Conservation (phyloP, 2,888 invertebrate genomes). For the Dicycla oo region DNA sequence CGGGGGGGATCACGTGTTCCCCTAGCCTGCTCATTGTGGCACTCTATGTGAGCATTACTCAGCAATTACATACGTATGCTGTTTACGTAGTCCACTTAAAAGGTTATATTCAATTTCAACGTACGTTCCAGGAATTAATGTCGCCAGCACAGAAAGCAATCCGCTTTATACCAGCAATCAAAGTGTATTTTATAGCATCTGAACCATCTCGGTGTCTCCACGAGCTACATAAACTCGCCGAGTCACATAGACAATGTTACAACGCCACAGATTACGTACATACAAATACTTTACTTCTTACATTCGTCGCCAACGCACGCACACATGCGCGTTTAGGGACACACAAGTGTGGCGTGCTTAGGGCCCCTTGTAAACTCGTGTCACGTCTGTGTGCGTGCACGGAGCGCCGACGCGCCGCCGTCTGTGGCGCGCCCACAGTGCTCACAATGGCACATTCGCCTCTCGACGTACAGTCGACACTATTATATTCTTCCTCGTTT, state of each 20-base stretch:
- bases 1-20: constrained; percentile 4
- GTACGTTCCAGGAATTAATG: constrained; percentile 39
- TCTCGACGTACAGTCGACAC: constrained; percentile 31
- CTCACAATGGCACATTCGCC: constrained; percentile 34
- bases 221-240: constrained; percentile 34
- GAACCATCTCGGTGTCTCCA: constrained; percentile 25
- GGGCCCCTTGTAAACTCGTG: background rate
- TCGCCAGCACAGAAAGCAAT: constrained; percentile 39
- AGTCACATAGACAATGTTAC: constrained; percentile 42
- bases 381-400: constrained; percentile 24
- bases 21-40: background rate
- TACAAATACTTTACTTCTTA: constrained; percentile 13
- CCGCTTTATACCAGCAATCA: constrained; percentile 55
- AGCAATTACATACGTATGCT: constrained; percentile 6
- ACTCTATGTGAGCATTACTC: constrained; percentile 16
- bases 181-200: constrained; percentile 46
- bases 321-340: background rate
- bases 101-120: constrained; percentile 43
- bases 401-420: background rate
- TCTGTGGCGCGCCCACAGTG: background rate
- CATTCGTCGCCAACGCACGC: constrained; percentile 3
- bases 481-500: constrained; percentile 63
- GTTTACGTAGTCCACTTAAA: constrained; percentile 34
- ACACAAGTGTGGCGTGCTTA: background rate
- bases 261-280: constrained; percentile 16